These are phyloP conservation scores for Triplophysa rosa DNA, from an alignment of 2,113 vertebrate genomes.

Conservation along the genomic window DNA sequence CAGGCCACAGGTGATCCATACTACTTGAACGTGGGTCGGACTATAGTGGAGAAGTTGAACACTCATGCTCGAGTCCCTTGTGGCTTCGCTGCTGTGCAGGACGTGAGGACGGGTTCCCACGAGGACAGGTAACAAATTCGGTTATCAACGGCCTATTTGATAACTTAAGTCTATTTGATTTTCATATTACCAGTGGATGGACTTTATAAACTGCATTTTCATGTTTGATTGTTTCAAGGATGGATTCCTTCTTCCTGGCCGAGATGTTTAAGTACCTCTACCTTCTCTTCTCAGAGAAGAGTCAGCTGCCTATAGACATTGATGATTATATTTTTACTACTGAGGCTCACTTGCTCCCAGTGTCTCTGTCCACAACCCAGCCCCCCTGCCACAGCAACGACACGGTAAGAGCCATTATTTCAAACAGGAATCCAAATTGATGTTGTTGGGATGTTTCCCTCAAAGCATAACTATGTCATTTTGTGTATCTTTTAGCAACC, in stretches of 20 bases:
- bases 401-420: conserved; percentile 62
- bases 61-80: conserved; percentile 96
- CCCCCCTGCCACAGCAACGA: conserved; percentile 71
- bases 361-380: conserved; percentile 89
- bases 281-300: conserved; percentile 90
- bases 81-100: conserved; percentile 97
- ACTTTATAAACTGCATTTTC: neutral
- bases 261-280: conserved; percentile 99
- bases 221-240: conserved; percentile 71
- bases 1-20: conserved; percentile 97
- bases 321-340: conserved; percentile 98
- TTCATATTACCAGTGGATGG: too few relatives aligned
- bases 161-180: neutral
- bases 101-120: conserved; percentile 95
- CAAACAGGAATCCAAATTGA: neutral
- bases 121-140: conserved; percentile 86
- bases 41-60: conserved; percentile 96
- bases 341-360: conserved; percentile 93
- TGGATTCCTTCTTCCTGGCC: conserved; percentile 98
- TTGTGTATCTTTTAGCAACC: conserved; percentile 44
- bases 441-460: neutral
- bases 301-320: conserved; percentile 92
- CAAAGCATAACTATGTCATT: too few relatives aligned
- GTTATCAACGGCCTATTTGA: neutral
- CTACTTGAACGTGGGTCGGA: conserved; percentile 96